Conservation (phyloP, 37 sponge, comb jelly and placozoan species). For the Geodia barretti region DNA sequence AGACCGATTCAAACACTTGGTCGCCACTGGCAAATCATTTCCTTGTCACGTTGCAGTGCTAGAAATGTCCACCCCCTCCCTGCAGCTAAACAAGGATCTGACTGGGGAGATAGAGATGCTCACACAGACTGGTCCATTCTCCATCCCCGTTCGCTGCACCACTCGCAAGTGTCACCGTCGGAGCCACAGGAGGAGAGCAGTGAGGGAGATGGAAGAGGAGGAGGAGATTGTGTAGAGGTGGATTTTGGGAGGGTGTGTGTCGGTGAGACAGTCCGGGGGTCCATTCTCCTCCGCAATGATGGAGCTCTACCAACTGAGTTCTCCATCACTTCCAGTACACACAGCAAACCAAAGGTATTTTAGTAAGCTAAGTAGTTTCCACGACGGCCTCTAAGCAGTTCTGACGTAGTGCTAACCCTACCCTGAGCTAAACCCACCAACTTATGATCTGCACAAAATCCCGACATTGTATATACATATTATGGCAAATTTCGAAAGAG, state of each 20-base stretch:
- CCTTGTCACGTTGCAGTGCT: neutral
- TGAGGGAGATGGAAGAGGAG: neutral
- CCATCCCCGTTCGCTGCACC: conserved; percentile 78
- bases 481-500: too few relatives aligned
- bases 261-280: conserved; percentile 67
- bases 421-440: too few relatives aligned
- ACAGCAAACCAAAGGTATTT: too few relatives aligned
- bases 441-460: too few relatives aligned
- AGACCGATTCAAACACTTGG: neutral
- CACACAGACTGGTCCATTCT: conserved; percentile 91
- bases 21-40: neutral
- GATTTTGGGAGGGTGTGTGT: conserved; percentile 85
- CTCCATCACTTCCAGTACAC: conserved; percentile 13
- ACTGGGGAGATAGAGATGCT: conserved; percentile 69
- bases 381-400: too few relatives aligned
- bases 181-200: conserved; percentile 15
- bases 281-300: conserved; percentile 61
- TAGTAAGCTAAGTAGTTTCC: too few relatives aligned
- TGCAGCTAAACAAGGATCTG: conserved; percentile 75
- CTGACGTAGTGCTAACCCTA: too few relatives aligned
- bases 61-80: neutral
- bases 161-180: conserved; percentile 68
- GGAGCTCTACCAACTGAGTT: conserved; percentile 82
- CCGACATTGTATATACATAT: too few relatives aligned
- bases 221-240: conserved; percentile 10